Percentiles rank a stretch among this genome's conserved stretches.
Conservation (phyloP, 2,888 invertebrate species). For the Sinelater perroti region DNA sequence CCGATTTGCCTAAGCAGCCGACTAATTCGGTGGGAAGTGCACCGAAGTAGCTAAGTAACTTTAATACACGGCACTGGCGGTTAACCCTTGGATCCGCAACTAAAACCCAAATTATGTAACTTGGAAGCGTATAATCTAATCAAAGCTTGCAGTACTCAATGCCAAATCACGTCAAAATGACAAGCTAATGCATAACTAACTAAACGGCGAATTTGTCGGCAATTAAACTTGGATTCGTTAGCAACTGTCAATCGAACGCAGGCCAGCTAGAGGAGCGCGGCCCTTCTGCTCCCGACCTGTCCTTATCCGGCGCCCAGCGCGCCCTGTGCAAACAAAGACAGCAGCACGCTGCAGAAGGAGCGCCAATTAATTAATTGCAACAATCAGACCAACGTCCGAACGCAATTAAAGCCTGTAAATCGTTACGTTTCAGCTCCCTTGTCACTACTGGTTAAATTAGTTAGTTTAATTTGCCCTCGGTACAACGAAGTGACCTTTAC, state of each 20-base stretch:
- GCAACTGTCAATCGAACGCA: constrained; percentile 45
- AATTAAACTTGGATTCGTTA: constrained; percentile 47
- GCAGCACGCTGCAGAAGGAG: constrained; percentile 32
- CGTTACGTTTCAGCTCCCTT: constrained; percentile 34
- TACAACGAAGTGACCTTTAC: constrained; percentile 1
- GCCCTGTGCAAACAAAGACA: constrained; percentile 26
- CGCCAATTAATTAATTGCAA: constrained; percentile 37
- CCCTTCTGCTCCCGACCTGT: constrained; percentile 21
- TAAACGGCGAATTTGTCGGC: constrained; percentile 47
- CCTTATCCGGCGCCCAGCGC: constrained; percentile 31
- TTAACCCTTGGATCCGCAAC: constrained; percentile 2
- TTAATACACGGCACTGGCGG: constrained; percentile 5
- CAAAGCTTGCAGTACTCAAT: constrained; percentile 43
- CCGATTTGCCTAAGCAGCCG: no score
- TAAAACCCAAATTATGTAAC: constrained; percentile 35
- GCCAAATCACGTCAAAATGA: constrained; percentile 46
- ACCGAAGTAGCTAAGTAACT: neutral
- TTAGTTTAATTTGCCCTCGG: constrained; percentile 31
- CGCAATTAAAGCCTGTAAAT: constrained; percentile 39
- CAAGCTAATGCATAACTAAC: constrained; percentile 45
- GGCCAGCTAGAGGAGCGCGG: constrained; percentile 34
- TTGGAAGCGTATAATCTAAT: constrained; percentile 41
- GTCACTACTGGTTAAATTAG: constrained; percentile 32
- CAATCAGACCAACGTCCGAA: constrained; percentile 36
- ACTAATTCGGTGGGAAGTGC: neutral